phyloP scores from a whole-genome alignment of 2,797 vertebrate species.

The Clarias laeviceps region DNA sequence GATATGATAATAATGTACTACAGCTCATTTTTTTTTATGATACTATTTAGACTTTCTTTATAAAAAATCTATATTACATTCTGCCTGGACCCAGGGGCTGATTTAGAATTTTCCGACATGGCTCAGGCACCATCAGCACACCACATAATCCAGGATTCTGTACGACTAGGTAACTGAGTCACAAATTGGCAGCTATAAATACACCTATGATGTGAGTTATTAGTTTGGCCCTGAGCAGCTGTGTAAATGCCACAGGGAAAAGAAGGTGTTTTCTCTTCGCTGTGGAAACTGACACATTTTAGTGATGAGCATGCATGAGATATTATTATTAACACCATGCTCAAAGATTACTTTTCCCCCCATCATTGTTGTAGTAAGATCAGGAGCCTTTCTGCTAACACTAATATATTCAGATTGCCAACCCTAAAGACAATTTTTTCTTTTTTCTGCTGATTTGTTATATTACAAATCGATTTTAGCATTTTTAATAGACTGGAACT shows the following conservation, averaged over 20 bases:
- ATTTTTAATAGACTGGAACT: neutral
- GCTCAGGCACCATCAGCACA: neutral
- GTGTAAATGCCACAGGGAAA: neutral
- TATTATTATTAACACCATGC: neutral
- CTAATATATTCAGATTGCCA: neutral
- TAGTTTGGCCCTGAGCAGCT: neutral
- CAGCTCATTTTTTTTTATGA: neutral
- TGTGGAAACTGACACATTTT: neutral
- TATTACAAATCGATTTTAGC: neutral
- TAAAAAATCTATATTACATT: neutral
- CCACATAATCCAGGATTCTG: neutral
- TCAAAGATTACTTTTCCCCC: neutral
- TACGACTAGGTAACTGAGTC: neutral
- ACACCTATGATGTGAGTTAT: neutral
- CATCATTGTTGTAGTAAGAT: neutral
- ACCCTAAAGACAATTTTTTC: neutral
- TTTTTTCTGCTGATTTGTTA: neutral
- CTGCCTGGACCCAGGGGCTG: neutral
- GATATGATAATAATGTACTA: neutral
- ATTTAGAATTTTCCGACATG: neutral
- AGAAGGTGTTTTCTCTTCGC: neutral
- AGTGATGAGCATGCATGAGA: neutral
- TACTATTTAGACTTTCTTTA: neutral
- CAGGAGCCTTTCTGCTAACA: neutral
- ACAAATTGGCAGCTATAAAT: constrained; percentile 9